A percentile compares a stretch with the other conserved stretches of the same genome.
Evolutionary conservation across 2,113 vertebrate genomes (phyloP).

Genomic region (Lucifuga dentata): DNA sequence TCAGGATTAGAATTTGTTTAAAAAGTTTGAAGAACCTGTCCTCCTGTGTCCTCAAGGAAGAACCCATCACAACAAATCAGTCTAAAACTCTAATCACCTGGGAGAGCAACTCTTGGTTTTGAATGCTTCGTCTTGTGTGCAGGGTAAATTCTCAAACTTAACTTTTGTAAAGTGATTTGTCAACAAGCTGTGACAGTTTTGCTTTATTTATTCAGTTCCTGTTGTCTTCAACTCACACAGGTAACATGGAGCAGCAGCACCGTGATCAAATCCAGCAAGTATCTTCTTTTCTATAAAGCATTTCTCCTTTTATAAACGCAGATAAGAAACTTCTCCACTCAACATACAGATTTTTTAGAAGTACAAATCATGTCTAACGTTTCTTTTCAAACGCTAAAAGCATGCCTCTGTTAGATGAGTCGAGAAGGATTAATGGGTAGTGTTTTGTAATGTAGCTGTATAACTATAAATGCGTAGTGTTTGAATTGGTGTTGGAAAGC

Average conservation of each 20-base stretch:
- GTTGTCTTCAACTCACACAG: slow-evolving; percentile 5
- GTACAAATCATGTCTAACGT: slow-evolving; percentile 8
- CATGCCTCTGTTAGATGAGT: background rate
- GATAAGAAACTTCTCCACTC: background rate
- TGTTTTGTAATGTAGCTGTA: background rate
- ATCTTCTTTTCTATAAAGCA: background rate
- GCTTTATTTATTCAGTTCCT: slow-evolving; percentile 8
- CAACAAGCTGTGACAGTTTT: background rate
- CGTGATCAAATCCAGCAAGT: too few relatives aligned
- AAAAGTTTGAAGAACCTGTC: slow-evolving; percentile 37
- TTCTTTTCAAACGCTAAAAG: background rate
- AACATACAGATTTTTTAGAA: slow-evolving; percentile 1
- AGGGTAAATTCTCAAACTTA: background rate
- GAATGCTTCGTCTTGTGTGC: background rate
- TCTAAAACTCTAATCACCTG: background rate
- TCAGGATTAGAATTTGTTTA: slow-evolving; percentile 41
- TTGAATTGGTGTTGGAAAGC: background rate
- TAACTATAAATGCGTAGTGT: background rate
- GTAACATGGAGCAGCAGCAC: background rate
- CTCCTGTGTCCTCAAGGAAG: slow-evolving; percentile 22
- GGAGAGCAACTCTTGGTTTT: background rate
- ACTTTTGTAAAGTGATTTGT: background rate
- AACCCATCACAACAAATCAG: slow-evolving; percentile 15
- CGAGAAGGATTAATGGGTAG: slow-evolving; percentile 8
- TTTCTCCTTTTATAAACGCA: background rate